phyloP scores from a whole-genome alignment of 2,888 invertebrate species.

The Caenorhabditis parvicauda region DNA sequence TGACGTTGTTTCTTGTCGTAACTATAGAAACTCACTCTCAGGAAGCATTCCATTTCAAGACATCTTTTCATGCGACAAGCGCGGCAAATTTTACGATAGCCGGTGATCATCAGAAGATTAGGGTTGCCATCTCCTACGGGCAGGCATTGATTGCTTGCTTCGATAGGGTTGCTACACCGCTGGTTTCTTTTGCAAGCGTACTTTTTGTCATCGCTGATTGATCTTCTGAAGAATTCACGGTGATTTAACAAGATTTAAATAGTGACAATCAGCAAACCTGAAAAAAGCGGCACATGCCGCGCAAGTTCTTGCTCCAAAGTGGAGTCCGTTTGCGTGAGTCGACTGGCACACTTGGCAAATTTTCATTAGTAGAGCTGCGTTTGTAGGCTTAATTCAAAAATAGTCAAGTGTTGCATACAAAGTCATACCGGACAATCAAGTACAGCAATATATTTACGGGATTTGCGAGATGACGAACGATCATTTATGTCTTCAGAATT shows the following conservation, averaged over 20 bases:
- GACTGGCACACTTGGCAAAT: constrained; percentile 45
- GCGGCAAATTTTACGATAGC: constrained; percentile 59
- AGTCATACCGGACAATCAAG: too few relatives aligned
- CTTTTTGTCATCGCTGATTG: constrained; percentile 52
- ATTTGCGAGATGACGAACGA: too few relatives aligned
- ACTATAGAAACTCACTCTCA: constrained; percentile 43
- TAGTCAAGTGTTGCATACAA: too few relatives aligned
- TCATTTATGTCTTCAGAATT: too few relatives aligned
- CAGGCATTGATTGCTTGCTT: constrained; percentile 48
- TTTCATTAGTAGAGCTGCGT: too few relatives aligned
- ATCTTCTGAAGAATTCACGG: constrained; percentile 30
- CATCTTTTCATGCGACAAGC: constrained; percentile 56
- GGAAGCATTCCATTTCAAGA: constrained; percentile 58
- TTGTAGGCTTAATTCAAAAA: too few relatives aligned
- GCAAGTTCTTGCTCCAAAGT: constrained; percentile 59
- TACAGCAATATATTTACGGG: too few relatives aligned
- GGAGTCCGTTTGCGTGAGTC: constrained; percentile 58
- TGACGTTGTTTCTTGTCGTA: background rate
- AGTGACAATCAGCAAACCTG: constrained; percentile 7
- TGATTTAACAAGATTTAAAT: background rate
- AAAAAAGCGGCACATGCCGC: constrained; percentile 61
- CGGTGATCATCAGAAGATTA: too few relatives aligned
- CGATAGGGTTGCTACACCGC: constrained; percentile 47
- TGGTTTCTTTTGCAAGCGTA: constrained; percentile 56
- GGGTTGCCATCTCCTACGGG: too few relatives aligned